Percentiles rank a stretch among this genome's conserved stretches.
phyloP scores from a whole-genome alignment of 2,888 invertebrate species.

The Sminthurides aquaticus region DNA sequence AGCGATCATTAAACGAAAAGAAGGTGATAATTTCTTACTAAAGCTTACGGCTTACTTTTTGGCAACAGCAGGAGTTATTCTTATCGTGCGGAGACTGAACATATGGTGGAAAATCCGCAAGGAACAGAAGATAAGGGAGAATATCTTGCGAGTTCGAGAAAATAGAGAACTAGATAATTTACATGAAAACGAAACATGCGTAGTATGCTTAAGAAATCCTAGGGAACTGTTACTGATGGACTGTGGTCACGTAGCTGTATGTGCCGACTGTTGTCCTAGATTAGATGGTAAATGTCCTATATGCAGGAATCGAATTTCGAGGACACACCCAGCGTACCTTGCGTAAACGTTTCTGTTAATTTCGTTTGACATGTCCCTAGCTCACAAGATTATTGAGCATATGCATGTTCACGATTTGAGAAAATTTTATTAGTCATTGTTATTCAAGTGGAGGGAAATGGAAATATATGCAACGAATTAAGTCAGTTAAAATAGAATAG shows the following conservation, averaged over 20 bases:
- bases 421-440: neutral
- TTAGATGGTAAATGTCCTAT: conserved; percentile 41
- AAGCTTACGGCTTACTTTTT: conserved; percentile 30
- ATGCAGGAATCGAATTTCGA: conserved; percentile 31
- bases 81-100: conserved; percentile 28
- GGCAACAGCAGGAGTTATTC: conserved; percentile 31
- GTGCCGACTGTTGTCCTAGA: conserved; percentile 45
- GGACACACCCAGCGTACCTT: conserved; percentile 39
- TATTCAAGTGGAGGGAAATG: neutral
- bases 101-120: conserved; percentile 30
- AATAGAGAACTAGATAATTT: conserved; percentile 34
- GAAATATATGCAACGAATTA: neutral
- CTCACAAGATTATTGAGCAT: too few relatives aligned
- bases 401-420: too few relatives aligned
- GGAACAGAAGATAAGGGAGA: conserved; percentile 33
- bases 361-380: neutral
- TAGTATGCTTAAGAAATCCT: conserved; percentile 47
- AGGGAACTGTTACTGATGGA: conserved; percentile 47
- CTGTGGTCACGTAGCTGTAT: conserved; percentile 49
- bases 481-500: neutral
- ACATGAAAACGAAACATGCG: conserved; percentile 44
- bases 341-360: conserved; percentile 19
- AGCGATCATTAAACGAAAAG: conserved; percentile 26
- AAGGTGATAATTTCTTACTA: conserved; percentile 19
- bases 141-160: conserved; percentile 30